phyloP scores from a whole-genome alignment of 2,888 invertebrate species.

The Lithodes maja region DNA sequence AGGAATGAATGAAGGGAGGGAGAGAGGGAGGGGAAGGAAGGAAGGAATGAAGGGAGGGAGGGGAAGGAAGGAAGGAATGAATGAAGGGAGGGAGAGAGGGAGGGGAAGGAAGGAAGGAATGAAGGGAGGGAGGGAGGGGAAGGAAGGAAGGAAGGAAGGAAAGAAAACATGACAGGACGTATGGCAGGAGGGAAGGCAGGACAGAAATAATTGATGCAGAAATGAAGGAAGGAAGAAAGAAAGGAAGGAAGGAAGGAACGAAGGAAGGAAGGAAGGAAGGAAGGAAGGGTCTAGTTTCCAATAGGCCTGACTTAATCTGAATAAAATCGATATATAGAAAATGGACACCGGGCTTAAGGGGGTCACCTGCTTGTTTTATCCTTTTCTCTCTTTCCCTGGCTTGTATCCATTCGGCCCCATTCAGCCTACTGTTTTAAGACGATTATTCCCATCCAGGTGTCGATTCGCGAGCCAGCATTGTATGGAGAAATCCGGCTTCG shows the following conservation, averaged over 20 bases:
- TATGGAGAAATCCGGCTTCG: too few relatives aligned
- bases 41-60: not conserved
- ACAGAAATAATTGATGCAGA: not conserved
- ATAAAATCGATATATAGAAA: too few relatives aligned
- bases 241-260: not conserved
- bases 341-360: too few relatives aligned
- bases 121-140: not conserved
- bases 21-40: not conserved
- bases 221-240: not conserved
- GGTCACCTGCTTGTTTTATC: too few relatives aligned
- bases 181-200: not conserved
- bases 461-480: too few relatives aligned
- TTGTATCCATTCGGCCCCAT: too few relatives aligned
- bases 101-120: not conserved
- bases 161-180: not conserved
- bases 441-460: too few relatives aligned
- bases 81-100: not conserved
- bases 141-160: not conserved
- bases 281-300: not conserved
- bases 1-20: too few relatives aligned
- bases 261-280: not conserved
- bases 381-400: too few relatives aligned
- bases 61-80: not conserved
- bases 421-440: too few relatives aligned
- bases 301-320: too few relatives aligned